These are phyloP conservation scores for Diaperis boleti DNA, from an alignment of 2,888 invertebrate species.

Conservation along the genomic window DNA sequence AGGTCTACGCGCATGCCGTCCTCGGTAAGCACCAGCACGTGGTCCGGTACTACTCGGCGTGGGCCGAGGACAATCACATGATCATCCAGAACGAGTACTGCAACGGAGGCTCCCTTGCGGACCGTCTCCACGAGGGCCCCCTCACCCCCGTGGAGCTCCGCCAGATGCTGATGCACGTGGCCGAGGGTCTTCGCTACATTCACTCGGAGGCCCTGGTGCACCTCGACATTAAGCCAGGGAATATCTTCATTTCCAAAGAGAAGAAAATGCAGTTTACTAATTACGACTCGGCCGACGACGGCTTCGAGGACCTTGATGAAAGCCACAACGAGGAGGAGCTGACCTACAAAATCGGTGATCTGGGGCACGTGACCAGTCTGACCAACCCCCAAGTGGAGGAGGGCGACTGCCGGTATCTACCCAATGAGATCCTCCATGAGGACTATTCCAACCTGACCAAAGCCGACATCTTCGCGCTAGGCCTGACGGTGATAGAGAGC, in stretches of 20 bases:
- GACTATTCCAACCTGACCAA: conserved; percentile 83
- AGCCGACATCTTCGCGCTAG: conserved; percentile 92
- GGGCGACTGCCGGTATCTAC: conserved; percentile 92
- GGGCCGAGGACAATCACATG: conserved; percentile 96
- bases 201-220: conserved; percentile 91
- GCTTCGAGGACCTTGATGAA: conserved; percentile 80
- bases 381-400: conserved; percentile 89
- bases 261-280: conserved; percentile 68
- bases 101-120: conserved; percentile 74
- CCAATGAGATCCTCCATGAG: conserved; percentile 88
- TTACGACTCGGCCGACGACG: conserved; percentile 78
- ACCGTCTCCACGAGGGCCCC: conserved; percentile 64
- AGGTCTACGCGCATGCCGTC: conserved; percentile 95
- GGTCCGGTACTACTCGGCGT: conserved; percentile 95
- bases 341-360: conserved; percentile 86
- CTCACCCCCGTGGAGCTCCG: conserved; percentile 81
- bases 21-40: conserved; percentile 90
- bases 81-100: conserved; percentile 96
- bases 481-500: conserved; percentile 81
- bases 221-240: conserved; percentile 94
- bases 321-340: conserved; percentile 74
- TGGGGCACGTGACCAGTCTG: conserved; percentile 93
- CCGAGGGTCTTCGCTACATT: conserved; percentile 87
- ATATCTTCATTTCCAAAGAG: conserved; percentile 86
- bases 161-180: conserved; percentile 81